Percentiles rank a stretch among this genome's conserved stretches.
phyloP scores from a whole-genome alignment of 2,797 vertebrate genomes.

The Taeniopygia guttata region DNA sequence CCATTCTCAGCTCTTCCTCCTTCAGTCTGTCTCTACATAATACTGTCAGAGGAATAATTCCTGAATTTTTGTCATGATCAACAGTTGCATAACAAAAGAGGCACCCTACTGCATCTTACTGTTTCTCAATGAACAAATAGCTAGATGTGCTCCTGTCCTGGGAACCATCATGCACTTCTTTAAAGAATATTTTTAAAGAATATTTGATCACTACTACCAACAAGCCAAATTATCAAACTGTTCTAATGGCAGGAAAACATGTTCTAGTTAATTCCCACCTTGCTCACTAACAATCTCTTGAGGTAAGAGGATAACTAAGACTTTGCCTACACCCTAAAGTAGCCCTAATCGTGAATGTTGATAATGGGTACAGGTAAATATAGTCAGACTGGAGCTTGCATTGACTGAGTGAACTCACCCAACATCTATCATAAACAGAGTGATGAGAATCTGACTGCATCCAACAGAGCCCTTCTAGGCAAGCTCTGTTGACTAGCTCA shows the following conservation, averaged over 20 bases:
- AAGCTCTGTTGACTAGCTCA: neutral
- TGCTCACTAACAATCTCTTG: neutral
- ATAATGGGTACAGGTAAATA: neutral
- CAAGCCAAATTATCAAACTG: neutral
- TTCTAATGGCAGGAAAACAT: neutral
- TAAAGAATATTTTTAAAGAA: neutral
- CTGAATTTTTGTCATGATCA: neutral
- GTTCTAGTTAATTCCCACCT: neutral
- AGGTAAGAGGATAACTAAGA: neutral
- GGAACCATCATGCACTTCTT: neutral
- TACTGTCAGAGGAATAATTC: neutral
- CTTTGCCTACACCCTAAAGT: neutral
- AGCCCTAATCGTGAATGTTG: neutral
- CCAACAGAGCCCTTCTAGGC: neutral
- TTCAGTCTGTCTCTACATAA: neutral
- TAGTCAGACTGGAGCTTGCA: neutral
- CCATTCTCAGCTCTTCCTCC: neutral
- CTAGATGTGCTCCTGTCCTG: neutral
- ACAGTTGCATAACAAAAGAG: neutral
- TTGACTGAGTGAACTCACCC: neutral
- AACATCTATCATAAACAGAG: neutral
- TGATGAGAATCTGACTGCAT: neutral
- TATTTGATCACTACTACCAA: neutral
- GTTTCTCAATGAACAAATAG: neutral
- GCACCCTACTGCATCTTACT: neutral